A percentile compares a stretch with the other conserved stretches of the same genome.
Conservation (phyloP, 2,113 vertebrate species). For the Meleagris gallopavo region DNA sequence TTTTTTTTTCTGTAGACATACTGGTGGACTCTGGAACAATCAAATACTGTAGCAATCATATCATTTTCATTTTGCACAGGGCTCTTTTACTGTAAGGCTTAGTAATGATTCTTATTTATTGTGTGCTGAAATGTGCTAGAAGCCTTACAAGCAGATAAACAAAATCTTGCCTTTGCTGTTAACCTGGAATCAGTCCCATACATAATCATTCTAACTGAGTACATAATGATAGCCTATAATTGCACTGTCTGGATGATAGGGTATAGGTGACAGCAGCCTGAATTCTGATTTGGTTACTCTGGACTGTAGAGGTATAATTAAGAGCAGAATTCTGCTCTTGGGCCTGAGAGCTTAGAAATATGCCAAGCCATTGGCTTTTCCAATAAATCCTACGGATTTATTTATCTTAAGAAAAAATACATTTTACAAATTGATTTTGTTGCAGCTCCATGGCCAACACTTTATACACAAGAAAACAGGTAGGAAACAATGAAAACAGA, state of each 20-base stretch:
- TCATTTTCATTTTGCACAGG: background rate
- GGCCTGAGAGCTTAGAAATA: background rate
- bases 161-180: constrained; percentile 6
- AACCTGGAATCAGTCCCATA: background rate
- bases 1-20: background rate
- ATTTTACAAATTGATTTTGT: constrained; percentile 23
- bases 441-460: background rate
- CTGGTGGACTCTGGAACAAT: background rate
- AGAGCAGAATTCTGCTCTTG: background rate
- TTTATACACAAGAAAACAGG: background rate
- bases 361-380: background rate
- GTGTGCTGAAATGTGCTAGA: background rate
- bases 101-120: background rate
- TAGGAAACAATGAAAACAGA: background rate
- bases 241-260: background rate
- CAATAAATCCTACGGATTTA: constrained; percentile 25
- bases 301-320: background rate
- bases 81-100: background rate
- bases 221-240: background rate
- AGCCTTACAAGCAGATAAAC: constrained; percentile 42
- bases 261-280: background rate
- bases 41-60: background rate
- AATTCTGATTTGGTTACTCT: background rate
- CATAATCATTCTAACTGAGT: constrained; percentile 12
- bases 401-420: background rate